Base-by-base conservation (phyloP, 30 jellyfish, hydroid and myxozoan genomes). In the Catostylus mosaicus region DNA sequence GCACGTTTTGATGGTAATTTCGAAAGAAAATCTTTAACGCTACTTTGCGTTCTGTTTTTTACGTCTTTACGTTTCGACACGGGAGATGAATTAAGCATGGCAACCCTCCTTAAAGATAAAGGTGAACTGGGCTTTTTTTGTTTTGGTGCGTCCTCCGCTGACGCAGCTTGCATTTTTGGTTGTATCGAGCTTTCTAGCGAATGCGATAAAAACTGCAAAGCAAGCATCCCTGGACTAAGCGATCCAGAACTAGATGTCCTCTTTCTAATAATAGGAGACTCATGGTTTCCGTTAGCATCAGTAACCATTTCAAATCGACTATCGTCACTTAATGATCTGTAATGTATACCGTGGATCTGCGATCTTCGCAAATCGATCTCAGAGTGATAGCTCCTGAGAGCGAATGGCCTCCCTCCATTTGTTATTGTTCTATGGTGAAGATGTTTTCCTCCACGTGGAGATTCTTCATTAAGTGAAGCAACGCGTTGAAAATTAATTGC, bases 151-250 rank as follows among this genome's bases (percentile, higher is more conserved):
- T 79, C 82, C 37, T 35, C 33, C 24, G 34, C 65, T 1, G 67
- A 46, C 35, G 36, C 51, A n/a, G 69, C n/a, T 24, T 61, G 72
- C 36, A 77, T 20, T 75, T 71, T 86, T 0, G 80, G 54, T 27
- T 87, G 93, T 24, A 74, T n/a, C 20, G 96, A 80, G 38, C 86
- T 48, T 73, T 93, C 98, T 35, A 93, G 45, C 9, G 93, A 73
- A 56, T 79, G 76, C 20, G 97, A 82, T 29, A 93, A 75, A 34
- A 76, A 62, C 35, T 78, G 95, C 67, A 93, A 61, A 23, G 98
- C 98, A 35, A 85, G 89, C 98, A 93, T 93, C 9, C 98, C 98
- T 6, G 95, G 95, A 45, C 95, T 74, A 1, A 23, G 56, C 19
- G 30, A 30, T 37, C 73, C 52, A 31, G 63, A 30, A 33, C 85